A percentile compares a stretch with the other conserved stretches of the same genome.
These are phyloP conservation scores for Apostichopus parvimensis DNA, from an alignment of 35 echinoderm and acorn worm species.

Conservation along the genomic window DNA sequence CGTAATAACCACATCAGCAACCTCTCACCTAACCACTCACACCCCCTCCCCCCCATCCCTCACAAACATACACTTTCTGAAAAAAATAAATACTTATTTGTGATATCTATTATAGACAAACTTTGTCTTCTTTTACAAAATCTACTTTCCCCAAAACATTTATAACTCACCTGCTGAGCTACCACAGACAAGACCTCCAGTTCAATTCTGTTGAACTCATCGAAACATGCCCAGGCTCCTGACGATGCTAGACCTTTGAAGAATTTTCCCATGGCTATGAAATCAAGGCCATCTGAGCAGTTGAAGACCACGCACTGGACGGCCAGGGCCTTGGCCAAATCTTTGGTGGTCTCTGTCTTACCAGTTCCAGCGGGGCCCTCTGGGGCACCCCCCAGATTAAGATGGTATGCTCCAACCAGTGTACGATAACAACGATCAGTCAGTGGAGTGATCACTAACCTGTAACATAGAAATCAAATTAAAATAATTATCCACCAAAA, in stretches of 20 bases:
- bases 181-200: conserved; percentile 99
- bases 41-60: too few relatives aligned
- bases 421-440: conserved; percentile 99
- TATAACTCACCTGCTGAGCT: conserved; percentile 82
- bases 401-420: conserved; percentile 95
- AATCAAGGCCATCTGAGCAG: conserved; percentile 98
- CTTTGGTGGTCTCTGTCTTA: conserved; percentile 99
- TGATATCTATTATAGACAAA: too few relatives aligned
- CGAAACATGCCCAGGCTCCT: conserved; percentile 99
- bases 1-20: too few relatives aligned
- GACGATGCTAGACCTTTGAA: conserved; percentile 98
- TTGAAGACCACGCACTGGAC: conserved; percentile 99
- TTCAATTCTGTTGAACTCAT: conserved; percentile 99
- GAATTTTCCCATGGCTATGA: conserved; percentile 98
- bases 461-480: conserved; percentile 7
- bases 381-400: conserved; percentile 96
- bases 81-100: too few relatives aligned
- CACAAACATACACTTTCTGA: too few relatives aligned
- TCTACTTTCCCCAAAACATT: not conserved
- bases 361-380: conserved; percentile 97
- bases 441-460: conserved; percentile 98
- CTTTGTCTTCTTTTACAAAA: too few relatives aligned
- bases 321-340: conserved; percentile 97
- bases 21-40: too few relatives aligned
- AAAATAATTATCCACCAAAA: too few relatives aligned